Base-by-base conservation (phyloP, 2,888 invertebrate species). In the Ophion ventricosus region DNA sequence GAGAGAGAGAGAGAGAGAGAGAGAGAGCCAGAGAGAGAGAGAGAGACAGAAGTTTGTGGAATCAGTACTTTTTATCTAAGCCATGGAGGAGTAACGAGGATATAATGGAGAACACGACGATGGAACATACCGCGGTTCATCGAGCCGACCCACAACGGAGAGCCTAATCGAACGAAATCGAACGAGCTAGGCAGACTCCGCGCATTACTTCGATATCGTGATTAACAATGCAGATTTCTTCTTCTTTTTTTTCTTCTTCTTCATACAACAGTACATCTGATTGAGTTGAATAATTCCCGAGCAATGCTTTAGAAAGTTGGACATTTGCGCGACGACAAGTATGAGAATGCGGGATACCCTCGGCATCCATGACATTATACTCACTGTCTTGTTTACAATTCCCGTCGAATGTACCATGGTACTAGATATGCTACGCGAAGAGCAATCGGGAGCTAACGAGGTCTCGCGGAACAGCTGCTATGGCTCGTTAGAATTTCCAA, bases 241-340 rank as follows among this genome's bases (percentile, higher is more conserved):
- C 57, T 75, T 70, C 79, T n/a, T n/a, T n/a, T n/a, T n/a, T n/a
- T n/a, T n/a, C n/a, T 88, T 85, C 80, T 70, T 75, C 57, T 75
- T 70, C 79, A 59, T 78, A 26, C 61, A 66, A 69, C 25, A 54
- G 23, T 20, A 43, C 29, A 56, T 26, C 82, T 82, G 84, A 85
- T 84, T 89, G 90, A 88, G 87, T 87, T 87, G 88, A 91, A 91
- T 90, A 88, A 90, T 89, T 88, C 74, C 78, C 76, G 84, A 83
- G 64, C 87, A 86, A 91, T 89, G 89, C 90, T 90, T 91, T 91
- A 91, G 91, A 91, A 91, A 91, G 91, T 88, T 86, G 84, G 82
- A 26, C 26, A 40, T 61, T 82, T 76, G 64, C 77, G 63, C 2
- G 43, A 35, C 25, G 40, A 40, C 56, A 73, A 25, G 66, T 29